These are phyloP conservation scores for Heliconius erato DNA, from an alignment of 2,888 invertebrate species.

Conservation along the genomic window DNA sequence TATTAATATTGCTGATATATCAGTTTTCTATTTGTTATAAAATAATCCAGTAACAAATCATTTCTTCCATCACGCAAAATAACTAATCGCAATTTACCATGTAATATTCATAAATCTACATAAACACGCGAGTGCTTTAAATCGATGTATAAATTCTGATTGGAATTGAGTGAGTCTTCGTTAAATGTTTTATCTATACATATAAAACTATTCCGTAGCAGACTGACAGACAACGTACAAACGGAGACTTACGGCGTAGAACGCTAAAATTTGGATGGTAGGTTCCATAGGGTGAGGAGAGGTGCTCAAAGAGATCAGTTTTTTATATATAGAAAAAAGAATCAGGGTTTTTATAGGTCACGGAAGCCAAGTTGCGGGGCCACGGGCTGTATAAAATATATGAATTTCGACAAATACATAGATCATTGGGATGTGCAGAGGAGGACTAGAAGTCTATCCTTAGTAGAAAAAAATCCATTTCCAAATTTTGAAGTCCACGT, in stretches of 20 bases:
- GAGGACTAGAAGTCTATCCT: not conserved
- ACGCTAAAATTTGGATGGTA: not conserved
- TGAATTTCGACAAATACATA: too few species aligned
- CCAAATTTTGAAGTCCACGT: not conserved
- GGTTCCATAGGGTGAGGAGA: not conserved
- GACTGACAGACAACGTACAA: not conserved
- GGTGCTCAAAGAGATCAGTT: not conserved
- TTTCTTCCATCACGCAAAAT: not conserved
- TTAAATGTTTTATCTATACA: not conserved
- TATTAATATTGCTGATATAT: not conserved
- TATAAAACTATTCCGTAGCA: not conserved
- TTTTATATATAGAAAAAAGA: not conserved
- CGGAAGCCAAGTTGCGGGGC: too few species aligned
- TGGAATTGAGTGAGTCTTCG: slow-evolving; percentile 13
- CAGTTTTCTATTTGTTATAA: not conserved
- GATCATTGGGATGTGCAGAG: too few species aligned
- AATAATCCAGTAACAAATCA: not conserved
- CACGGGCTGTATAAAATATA: too few species aligned
- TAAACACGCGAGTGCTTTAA: slow-evolving; percentile 3
- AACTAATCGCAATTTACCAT: slow-evolving; percentile 1
- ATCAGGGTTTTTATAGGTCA: too few species aligned
- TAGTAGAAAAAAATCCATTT: not conserved
- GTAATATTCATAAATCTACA: not conserved
- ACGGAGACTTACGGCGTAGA: not conserved
- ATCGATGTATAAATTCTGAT: slow-evolving; percentile 15